Evolutionary conservation across 2,797 vertebrate genomes (phyloP), one percentile per base, ranked within the genome.

Genomic region (Pyrocephalus nanus): DNA sequence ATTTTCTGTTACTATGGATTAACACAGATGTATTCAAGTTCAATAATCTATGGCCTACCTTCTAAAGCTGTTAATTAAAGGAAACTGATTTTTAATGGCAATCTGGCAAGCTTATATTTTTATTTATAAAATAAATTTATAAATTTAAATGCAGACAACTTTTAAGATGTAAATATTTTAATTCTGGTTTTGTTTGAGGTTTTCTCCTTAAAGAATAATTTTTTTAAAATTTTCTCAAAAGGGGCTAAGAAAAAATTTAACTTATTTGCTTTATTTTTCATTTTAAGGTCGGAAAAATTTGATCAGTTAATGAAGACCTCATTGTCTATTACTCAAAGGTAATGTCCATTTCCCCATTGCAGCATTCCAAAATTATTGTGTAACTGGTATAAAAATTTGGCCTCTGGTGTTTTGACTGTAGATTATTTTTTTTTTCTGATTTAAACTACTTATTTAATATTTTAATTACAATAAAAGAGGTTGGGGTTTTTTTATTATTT

Each of bases 31-130:
- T 50, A 26, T 4, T 76, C 9, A 51, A 76, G 3, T 23, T 86
- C 43, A 51, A 6, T 54, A 12, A 57, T 50, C 12, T 50, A 2
- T 0, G 81, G 12, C 15, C 21, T 38, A 12, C 1, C 0, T n/a
- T 67, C 25, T 64, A 66, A 71, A 64, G 22, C 4, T 2, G 3
- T 23, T 36, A 75, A 6, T 17, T 51, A 78, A 82, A 66, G 27
- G n/a, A 88, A 86, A 61, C 8, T 71, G 15, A 9, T 4, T 77
- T 48, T 53, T 71, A 69, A 61, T n/a, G 11, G 9, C 9, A 11
- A 3, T 36, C 48, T 88, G 53, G 11, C 16, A 71, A 76, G 18
- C 8, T 51, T 42, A 42, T 42, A 42, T 8, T 16, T 42, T 42
- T 34, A 12, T 82, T 78, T 73, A 54, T 11, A 22, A 50, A 48